Conservation (phyloP, 2,113 vertebrate genomes). For the Nicator chloris region DNA sequence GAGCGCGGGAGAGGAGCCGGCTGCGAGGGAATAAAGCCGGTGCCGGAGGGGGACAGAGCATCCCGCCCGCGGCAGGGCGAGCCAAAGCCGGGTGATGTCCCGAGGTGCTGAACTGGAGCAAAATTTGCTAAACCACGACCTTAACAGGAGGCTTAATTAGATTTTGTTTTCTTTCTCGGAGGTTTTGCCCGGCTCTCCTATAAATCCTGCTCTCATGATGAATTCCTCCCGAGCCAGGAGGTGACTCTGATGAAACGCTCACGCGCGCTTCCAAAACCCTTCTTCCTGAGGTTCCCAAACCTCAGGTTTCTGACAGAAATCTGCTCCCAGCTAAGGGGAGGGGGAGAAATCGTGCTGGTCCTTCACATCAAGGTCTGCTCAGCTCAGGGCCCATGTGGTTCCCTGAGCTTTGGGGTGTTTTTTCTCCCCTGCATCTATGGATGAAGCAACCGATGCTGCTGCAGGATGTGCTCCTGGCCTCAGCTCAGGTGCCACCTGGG, state of each 20-base stretch:
- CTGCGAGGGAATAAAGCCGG: not conserved
- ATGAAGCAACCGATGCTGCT: not conserved
- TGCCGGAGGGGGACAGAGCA: not conserved
- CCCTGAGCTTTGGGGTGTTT: not conserved
- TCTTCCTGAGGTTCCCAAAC: not conserved
- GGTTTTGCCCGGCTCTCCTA: not conserved
- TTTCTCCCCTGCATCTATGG: rapidly evolving
- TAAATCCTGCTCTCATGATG: not conserved
- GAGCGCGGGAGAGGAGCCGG: not conserved
- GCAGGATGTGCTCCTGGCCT: not conserved
- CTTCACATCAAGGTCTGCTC: not conserved
- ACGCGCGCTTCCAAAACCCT: rapidly evolving
- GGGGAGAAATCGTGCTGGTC: rapidly evolving
- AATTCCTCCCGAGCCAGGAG: not conserved
- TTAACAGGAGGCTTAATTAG: not conserved
- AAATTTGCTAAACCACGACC: not conserved
- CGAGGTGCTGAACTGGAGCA: not conserved
- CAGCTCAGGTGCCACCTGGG: not conserved
- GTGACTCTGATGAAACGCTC: not conserved
- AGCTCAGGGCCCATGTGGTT: not conserved
- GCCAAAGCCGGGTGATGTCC: not conserved
- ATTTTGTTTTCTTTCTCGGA: not conserved
- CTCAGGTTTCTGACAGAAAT: not conserved
- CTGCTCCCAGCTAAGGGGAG: not conserved
- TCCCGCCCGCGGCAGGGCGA: not conserved